Percentiles rank a stretch among this genome's conserved stretches.
phyloP scores from a whole-genome alignment of 2,113 vertebrate species.

The Crotalus horridus region DNA sequence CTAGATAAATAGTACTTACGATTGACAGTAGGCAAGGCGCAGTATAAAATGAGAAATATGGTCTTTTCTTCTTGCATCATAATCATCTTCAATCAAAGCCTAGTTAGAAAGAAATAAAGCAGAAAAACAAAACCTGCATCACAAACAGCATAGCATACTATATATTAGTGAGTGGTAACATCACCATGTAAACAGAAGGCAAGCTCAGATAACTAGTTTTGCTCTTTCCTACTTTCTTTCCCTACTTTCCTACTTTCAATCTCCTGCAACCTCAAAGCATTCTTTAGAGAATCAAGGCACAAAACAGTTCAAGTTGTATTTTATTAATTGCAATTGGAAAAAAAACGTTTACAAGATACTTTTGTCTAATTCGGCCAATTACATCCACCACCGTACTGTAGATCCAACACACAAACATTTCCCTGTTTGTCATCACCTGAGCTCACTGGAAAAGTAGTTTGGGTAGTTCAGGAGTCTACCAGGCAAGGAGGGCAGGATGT shows the following conservation, averaged over 20 bases:
- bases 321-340: neutral
- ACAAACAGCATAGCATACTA: neutral
- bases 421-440: neutral
- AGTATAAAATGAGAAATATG: conserved; percentile 98
- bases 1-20: conserved; percentile 75
- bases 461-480: neutral
- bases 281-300: neutral
- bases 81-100: conserved; percentile 75
- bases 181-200: neutral
- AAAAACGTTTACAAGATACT: no score
- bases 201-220: neutral
- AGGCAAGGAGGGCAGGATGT: neutral
- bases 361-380: neutral
- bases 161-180: neutral
- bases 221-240: neutral
- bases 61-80: conserved; percentile 87
- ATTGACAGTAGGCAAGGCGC: conserved; percentile 95
- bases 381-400: neutral
- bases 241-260: neutral
- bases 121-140: neutral
- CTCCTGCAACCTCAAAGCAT: neutral
- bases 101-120: conserved; percentile 41
- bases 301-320: neutral
- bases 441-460: neutral
- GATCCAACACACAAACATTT: neutral